Conservation (phyloP, 2,888 invertebrate species). For the Cephus rjabovi region DNA sequence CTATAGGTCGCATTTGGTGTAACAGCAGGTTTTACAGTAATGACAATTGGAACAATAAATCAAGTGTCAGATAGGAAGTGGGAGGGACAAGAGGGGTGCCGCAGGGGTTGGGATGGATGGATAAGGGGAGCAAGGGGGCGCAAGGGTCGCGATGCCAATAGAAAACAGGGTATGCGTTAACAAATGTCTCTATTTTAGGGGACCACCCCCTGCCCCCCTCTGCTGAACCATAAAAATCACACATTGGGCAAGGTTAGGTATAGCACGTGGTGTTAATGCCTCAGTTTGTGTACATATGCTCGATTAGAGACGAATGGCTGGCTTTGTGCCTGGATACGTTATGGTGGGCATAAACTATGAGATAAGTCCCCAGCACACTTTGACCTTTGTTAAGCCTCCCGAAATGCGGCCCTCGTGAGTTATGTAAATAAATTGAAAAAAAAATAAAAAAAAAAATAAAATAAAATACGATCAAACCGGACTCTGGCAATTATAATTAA, state of each 20-base stretch:
- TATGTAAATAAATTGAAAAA: too few relatives aligned
- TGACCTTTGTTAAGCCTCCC: too few relatives aligned
- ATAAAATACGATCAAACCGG: too few relatives aligned
- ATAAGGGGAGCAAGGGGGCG: not conserved
- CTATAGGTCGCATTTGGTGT: slow-evolving; percentile 48
- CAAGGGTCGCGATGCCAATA: slow-evolving; percentile 36
- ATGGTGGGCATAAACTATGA: too few relatives aligned
- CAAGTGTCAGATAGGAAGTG: slow-evolving; percentile 41
- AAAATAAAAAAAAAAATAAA: too few relatives aligned
- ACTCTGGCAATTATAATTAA: too few relatives aligned
- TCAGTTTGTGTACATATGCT: not conserved
- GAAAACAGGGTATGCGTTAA: slow-evolving; percentile 48
- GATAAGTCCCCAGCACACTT: too few relatives aligned
- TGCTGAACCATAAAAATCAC: slow-evolving; percentile 49
- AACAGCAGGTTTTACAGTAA: slow-evolving; percentile 55
- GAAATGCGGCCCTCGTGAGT: too few relatives aligned
- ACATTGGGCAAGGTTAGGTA: slow-evolving; percentile 35
- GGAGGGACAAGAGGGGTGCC: slow-evolving; percentile 35
- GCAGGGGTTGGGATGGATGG: not conserved
- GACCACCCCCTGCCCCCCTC: slow-evolving; percentile 30
- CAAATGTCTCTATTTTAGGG: slow-evolving; percentile 60
- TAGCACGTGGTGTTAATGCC: slow-evolving; percentile 26
- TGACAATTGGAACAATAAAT: slow-evolving; percentile 61
- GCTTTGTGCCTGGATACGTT: not conserved
- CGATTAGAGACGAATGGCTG: slow-evolving; percentile 5